Evolutionary conservation across 2,113 vertebrate genomes (phyloP), one percentile per base, ranked within the genome.

Genomic region (Gadus macrocephalus): DNA sequence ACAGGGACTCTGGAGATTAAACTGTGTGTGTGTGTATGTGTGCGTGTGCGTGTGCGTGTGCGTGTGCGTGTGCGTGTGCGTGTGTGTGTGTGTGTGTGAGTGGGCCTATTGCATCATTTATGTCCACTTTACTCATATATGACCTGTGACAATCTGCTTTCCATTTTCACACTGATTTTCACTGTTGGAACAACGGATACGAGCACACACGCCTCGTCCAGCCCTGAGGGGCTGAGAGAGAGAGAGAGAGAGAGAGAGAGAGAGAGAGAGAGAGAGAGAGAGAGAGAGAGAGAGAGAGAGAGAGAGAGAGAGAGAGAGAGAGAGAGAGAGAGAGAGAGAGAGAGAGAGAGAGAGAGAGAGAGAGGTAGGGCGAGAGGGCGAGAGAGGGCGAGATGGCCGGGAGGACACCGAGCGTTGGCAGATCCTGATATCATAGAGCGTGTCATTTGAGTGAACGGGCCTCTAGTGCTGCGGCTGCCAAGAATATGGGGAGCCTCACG

Each of bases 91-190:
- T 20, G 27, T 38, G 55, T 15, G 16, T 68, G 55, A 15, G 27
- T 38, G 55, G 6, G 16, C 20, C 78, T 80, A 67, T 70, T 87
- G 86, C 82, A 87, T 88, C 84, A 85, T 84, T 87, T 76, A 90
- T 89, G 80, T 78, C 80, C 81, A 85, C 79, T 87, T 88, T 81
- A 80, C 74, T 27, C 77, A 71, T 75, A 81, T 69, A 42, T 74
- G 77, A 82, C 85, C 76, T 0, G 7, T 53, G 64, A 76, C 71
- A 78, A 74, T 75, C 71, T 78, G 72, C 64, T 70, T 58, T 69
- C 73, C 66, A 9, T 64, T 73, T 77, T 62, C 80, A 75, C 78
- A 81, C 84, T 77, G 81, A 84, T 86, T 87, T 53, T 9, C 59
- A 19, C 8, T 17, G 19, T 20, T 14, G 3, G 28, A 59, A 70